Evolutionary conservation across 2,797 vertebrate genomes (phyloP), one percentile per base, ranked within the genome.

Genomic region (Geotrypetes seraphini): DNA sequence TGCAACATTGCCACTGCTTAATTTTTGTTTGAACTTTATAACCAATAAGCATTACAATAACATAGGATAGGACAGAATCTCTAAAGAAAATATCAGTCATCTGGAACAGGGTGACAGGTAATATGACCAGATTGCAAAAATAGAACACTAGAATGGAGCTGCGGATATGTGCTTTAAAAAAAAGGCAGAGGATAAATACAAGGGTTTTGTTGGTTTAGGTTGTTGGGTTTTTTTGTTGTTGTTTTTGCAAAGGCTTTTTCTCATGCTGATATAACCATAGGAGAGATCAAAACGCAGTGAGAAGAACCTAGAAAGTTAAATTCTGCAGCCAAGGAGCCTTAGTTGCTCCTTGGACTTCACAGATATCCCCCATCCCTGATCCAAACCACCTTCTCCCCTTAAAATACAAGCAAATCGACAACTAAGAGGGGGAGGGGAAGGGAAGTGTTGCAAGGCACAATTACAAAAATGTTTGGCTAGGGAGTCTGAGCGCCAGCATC

Each of bases 1-100:
- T 81, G 78, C 82, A 81, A 76, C 75, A 73, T 72, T 80, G 79
- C 81, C 82, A 81, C 79, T 84, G 82, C 81, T 83, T 84, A 79
- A 80, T 81, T 82, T 79, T 76, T 58, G 58, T 57, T 71, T 77
- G 75, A 81, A 84, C 80, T 81, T 81, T 79, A 83, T 79, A 78
- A 73, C 75, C 69, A 64, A 69, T 75, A 81, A 82, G 75, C 77
- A 78, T 76, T 81, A 81, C 71, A 77, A 79, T 79, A 84, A 83
- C 66, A 78, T 76, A 65, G 57, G 60, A 77, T 79, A 64, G 55
- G 58, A 76, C 60, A 63, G 48, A 38, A 47, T 66, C 75, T 68
- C 65, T 45, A 50, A 74, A 81, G 66, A 73, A n/a, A 69, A 71
- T 25, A 63, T 64, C 66, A 66, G 70, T 73, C 71, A 76, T 43